Percentiles rank a stretch among this genome's conserved stretches.
Evolutionary conservation across 2,113 vertebrate genomes (phyloP).

Genomic region (Crotalus horridus): DNA sequence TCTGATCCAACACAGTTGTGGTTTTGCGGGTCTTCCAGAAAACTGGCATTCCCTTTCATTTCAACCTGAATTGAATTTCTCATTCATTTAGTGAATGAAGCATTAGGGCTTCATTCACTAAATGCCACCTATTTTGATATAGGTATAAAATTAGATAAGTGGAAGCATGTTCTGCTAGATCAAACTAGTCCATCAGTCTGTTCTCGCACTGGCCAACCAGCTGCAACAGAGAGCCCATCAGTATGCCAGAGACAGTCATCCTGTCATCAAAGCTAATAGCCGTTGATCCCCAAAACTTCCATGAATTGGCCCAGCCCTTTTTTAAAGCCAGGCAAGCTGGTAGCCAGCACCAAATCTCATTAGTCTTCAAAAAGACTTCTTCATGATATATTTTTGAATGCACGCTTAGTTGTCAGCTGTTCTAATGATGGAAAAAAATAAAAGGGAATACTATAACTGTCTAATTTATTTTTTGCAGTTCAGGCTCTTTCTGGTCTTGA

Average conservation of each 20-base stretch:
- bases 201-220: background rate
- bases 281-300: background rate
- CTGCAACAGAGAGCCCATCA: background rate
- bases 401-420: background rate
- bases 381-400: background rate
- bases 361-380: background rate
- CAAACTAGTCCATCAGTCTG: background rate
- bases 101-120: background rate
- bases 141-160: background rate
- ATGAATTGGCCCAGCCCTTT: background rate
- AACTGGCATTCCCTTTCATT: background rate
- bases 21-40: background rate
- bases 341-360: background rate
- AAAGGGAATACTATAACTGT: background rate
- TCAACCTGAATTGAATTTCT: background rate
- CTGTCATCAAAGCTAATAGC: background rate
- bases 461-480: background rate
- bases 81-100: background rate
- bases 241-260: background rate
- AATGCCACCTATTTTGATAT: background rate
- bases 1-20: background rate
- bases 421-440: background rate
- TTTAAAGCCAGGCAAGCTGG: background rate
- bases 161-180: background rate
- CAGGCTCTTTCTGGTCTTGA: background rate